Conservation (phyloP, 2,888 invertebrate genomes). For the Dusona sp. region DNA sequence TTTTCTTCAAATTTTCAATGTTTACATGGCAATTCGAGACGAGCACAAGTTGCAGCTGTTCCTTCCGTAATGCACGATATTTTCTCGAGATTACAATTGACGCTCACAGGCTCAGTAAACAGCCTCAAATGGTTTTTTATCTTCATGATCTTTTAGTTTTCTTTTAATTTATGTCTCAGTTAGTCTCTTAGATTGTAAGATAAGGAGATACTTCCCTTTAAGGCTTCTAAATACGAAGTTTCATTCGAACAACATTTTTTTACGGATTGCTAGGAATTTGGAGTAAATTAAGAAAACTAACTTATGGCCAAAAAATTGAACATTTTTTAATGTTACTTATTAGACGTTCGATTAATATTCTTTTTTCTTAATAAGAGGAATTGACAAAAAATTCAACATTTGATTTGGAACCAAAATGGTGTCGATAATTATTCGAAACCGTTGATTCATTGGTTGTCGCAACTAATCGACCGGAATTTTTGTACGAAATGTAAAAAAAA, state of each 20-base stretch:
- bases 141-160: conserved; percentile 11
- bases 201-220: neutral
- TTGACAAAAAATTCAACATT: neutral
- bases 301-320: neutral
- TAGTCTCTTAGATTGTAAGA: neutral
- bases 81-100: conserved; percentile 19
- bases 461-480: no score
- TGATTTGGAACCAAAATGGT: neutral
- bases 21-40: neutral
- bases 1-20: neutral
- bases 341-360: no score
- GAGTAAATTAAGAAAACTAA: neutral
- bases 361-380: neutral
- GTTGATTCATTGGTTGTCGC: no score
- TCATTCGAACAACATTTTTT: neutral
- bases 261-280: neutral
- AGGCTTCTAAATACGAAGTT: neutral
- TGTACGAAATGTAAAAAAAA: no score
- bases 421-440: neutral
- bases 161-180: conserved; percentile 28
- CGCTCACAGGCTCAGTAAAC: neutral
- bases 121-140: conserved; percentile 15
- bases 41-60: neutral
- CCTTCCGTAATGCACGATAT: neutral
- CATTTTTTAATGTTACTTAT: neutral